phyloP scores from a whole-genome alignment of 2,113 vertebrate species.

The Dicentrarchus labrax region DNA sequence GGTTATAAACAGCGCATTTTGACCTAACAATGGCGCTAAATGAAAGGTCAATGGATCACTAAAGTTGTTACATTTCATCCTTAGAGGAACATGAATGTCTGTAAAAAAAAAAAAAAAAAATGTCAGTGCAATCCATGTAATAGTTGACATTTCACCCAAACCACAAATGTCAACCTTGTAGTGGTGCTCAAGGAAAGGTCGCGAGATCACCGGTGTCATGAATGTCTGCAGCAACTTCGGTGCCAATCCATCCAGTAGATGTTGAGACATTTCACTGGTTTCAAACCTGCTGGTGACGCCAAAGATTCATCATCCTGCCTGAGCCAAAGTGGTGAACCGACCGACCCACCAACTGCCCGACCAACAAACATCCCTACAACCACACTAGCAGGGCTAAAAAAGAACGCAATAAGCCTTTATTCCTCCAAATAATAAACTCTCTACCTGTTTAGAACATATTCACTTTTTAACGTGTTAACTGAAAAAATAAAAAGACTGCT shows the following conservation, averaged over 20 bases:
- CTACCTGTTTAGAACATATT: background rate
- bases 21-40: background rate
- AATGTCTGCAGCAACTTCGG: background rate
- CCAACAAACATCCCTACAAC: too few relatives aligned
- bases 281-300: too few relatives aligned
- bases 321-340: too few relatives aligned
- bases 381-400: too few relatives aligned
- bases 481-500: background rate
- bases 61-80: background rate
- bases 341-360: too few relatives aligned
- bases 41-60: background rate
- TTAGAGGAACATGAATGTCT: background rate
- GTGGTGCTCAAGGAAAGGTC: background rate
- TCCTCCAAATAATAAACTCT: background rate
- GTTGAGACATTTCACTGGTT: too few relatives aligned
- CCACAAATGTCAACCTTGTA: background rate
- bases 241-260: background rate
- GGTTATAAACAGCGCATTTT: background rate
- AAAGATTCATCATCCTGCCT: too few relatives aligned
- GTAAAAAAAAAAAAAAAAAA: too few relatives aligned
- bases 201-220: background rate
- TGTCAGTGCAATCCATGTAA: background rate
- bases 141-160: constrained; percentile 3
- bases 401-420: background rate
- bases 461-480: background rate